Conservation (phyloP, 2,797 vertebrate species). For the Coendou prehensilis region DNA sequence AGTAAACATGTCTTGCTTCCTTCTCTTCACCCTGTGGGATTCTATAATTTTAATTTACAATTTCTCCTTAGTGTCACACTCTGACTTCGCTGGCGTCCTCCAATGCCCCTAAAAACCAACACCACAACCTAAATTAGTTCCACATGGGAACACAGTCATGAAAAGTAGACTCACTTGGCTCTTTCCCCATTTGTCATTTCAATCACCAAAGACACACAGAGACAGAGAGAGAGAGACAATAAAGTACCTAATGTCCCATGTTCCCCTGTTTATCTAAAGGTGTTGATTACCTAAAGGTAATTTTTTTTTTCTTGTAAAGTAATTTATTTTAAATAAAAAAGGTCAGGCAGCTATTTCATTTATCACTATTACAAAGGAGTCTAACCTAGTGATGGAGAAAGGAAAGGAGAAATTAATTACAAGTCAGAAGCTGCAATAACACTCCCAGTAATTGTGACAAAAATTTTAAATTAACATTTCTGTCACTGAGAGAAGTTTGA, state of each 20-base stretch:
- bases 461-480: conserved; percentile 93
- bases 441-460: conserved; percentile 91
- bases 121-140: conserved; percentile 54
- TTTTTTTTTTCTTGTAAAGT: conserved; percentile 86
- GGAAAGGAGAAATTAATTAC: conserved; percentile 93
- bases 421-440: conserved; percentile 91
- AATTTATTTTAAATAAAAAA: conserved; percentile 89
- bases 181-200: conserved; percentile 65
- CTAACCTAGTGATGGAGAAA: conserved; percentile 88
- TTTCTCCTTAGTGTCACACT: not conserved
- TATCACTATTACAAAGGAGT: conserved; percentile 91
- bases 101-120: conserved; percentile 38
- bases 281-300: conserved; percentile 87
- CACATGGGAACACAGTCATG: not conserved
- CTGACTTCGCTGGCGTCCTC: not conserved
- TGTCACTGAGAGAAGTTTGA: conserved; percentile 91
- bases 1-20: not conserved
- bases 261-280: conserved; percentile 86
- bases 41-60: conserved; percentile 47
- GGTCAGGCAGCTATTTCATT: conserved; percentile 90
- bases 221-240: conserved; percentile 70
- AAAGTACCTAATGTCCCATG: conserved; percentile 71
- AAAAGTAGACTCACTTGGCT: conserved; percentile 16
- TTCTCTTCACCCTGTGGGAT: not conserved
- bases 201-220: conserved; percentile 67